Base-by-base conservation (phyloP, 2,113 vertebrate species). In the Eulemur rufifrons region DNA sequence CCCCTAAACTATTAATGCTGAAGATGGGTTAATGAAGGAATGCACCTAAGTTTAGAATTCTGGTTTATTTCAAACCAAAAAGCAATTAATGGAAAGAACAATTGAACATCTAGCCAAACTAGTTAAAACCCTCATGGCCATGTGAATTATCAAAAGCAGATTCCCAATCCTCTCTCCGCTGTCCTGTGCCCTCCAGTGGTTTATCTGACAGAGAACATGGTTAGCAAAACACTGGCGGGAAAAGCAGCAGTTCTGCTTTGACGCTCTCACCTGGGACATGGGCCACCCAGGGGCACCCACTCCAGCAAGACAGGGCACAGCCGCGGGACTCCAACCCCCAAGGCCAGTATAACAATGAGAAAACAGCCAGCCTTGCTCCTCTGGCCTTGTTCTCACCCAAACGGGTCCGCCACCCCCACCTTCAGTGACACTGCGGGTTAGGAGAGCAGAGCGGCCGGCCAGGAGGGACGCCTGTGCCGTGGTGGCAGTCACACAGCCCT, bases 401-500 rank as follows among this genome's bases (percentile, higher is more conserved):
- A 82, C 96, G 95, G 32, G 42, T 8, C 29, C 29, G 8, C 95
- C 89, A 1, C 14, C 42, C 29, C 52, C 42, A 11, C 73, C 95
- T 20, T 88, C 95, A 96, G 96, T 97, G 98, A 96, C 98, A 86
- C 81, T 78, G 96, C 90, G 97, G 92, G 96, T 97, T 95, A 97
- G 92, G 95, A 96, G 96, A 97, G 95, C 74, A 78, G 94, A 97
- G 97, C 97, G 96, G 96, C 97, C 97, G 96, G 96, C 97, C 93
- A 42, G 80, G 95, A 97, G 97, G 98, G 97, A 97, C 81, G 96
- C 98, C 98, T 97, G 86, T 88, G 97, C 97, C 95, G 86, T 85
- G 97, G 98, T 97, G 93, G 96, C 98, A 97, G 98, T 95, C 98
- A 93, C 98, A 98, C 98, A 98, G 97, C 97, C 98, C 95, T 97